Base-by-base conservation (phyloP, 2,888 invertebrate genomes). In the Amphimallon solstitiale region DNA sequence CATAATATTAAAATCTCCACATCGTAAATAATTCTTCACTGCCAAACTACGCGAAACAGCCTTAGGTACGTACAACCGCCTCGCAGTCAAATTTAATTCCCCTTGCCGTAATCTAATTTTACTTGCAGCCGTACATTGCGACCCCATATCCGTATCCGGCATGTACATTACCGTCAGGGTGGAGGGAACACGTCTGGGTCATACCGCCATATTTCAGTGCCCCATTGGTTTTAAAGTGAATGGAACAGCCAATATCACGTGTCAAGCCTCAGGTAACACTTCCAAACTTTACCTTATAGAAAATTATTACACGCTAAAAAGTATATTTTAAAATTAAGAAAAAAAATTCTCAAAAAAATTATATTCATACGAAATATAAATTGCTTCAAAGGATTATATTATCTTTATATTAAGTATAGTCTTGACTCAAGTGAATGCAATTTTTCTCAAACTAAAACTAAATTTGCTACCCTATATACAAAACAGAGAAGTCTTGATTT, bases 151-250 rank as follows among this genome's bases (percentile, higher is more conserved):
- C 70, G 85, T 87, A 68, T 82, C 88, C 38, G 85, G 87, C 61
- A 83, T 87, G 70, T 89, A 88, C 72, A 83, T 92, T 70, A 88
- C 88, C 19, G 88, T 91, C 72, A 88, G 90, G 74, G 87, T 91
- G 40, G 93, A 93, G 80, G 94, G 94, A 43, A 88, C 89, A 52
- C 87, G 89, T 72, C 86, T 95, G 73, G 94, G 94, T 12, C 91
- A 94, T 78, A 87, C 85, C 66, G 89, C 91, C 3, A 85, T 87
- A 73, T 93, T 92, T 81, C 89, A 89, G 75, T 97, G 96, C 81
- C 91, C 92, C 65, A 85, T 88, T 9, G 95, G 95, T 21, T 94
- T 88, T 81, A 88, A 89, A 71, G 86, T 95, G 62, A 88, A 90
- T 71, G 96, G 95, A 5, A 86, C 90, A 1, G 85, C 90, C 43